Evolutionary conservation across 2,113 vertebrate genomes (phyloP), one percentile per base, ranked within the genome.

Genomic region (Albula goreensis): DNA sequence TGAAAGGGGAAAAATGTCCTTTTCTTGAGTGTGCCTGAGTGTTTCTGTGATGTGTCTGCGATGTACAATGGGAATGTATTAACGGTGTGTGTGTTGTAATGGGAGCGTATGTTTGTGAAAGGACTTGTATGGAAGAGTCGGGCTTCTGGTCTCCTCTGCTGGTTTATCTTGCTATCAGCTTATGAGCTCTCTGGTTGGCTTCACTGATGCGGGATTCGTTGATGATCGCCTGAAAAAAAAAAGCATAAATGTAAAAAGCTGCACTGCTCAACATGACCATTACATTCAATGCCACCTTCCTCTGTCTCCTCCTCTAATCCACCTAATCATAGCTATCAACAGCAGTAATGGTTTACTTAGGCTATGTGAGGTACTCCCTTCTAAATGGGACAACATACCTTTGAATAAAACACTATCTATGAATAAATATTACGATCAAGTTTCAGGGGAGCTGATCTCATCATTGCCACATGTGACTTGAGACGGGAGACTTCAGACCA

Each of bases 111-210:
- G 9, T 81, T 52, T 81, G 17, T 41, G 79, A 19, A 6, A 70
- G 10, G 31, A 52, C 31, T 56, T 60, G 56, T 60, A 31, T 63
- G 56, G 49, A 49, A 85, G 70, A 78, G 83, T 56, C 2, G 4
- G 66, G 56, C 10, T n/a, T 31, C 10, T 7, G 11, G 11, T 52
- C 4, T 51, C 5, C 57, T 4, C 50, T 22, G 17, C 0, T 31
- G 17, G 2, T 80, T 89, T 92, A 94, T 90, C 88, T 83, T 10
- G 92, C 91, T 81, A 95, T 95, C 82, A 96, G 93, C 87, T 93
- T 96, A 90, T 93, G 95, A 15, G 96, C 95, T 81, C 92, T 94
- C 91, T 95, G 94, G 88, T 96, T 96, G 90, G 96, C 96, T 10
- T 93, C 93, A 3, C 88, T 91, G 87, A 97, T 96, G 50, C 96